These are phyloP conservation scores for Chelmon rostratus DNA, from an alignment of 2,797 vertebrate species.

Conservation along the genomic window DNA sequence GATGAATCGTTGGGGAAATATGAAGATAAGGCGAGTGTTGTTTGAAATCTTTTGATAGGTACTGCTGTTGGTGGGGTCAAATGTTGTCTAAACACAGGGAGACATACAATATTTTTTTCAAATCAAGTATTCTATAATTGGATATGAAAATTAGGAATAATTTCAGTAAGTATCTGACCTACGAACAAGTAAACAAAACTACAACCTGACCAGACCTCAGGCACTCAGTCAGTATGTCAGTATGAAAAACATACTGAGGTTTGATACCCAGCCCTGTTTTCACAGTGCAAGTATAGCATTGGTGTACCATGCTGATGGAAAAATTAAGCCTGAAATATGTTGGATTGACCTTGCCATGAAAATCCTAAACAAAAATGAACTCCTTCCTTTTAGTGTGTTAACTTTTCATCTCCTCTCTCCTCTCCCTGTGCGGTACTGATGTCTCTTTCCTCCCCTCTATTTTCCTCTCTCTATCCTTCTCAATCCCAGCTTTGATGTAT, in stretches of 20 bases:
- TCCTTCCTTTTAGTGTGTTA: slow-evolving; percentile 25
- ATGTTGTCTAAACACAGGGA: not conserved
- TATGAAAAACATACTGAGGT: not conserved
- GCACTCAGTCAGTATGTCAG: not conserved
- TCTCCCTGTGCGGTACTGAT: slow-evolving; percentile 73
- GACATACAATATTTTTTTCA: not conserved
- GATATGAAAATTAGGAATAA: not conserved
- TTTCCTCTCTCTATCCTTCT: slow-evolving; percentile 71
- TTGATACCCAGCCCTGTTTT: not conserved
- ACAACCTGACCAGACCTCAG: not conserved
- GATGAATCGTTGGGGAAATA: not conserved
- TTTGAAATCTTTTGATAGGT: not conserved
- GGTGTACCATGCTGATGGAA: slow-evolving; percentile 1
- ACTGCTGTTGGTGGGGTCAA: not conserved
- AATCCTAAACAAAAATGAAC: slow-evolving; percentile 55
- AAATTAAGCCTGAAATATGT: slow-evolving; percentile 8
- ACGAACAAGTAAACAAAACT: not conserved
- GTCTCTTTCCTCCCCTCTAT: slow-evolving; percentile 68
- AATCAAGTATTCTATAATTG: not conserved
- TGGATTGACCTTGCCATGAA: slow-evolving; percentile 24
- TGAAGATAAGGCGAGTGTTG: not conserved
- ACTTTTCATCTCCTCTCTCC: slow-evolving; percentile 33
- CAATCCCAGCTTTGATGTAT: slow-evolving; percentile 84
- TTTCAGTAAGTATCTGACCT: slow-evolving; percentile 3
- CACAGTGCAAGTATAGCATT: not conserved